Evolutionary conservation across 2,797 vertebrate genomes (phyloP), one percentile per base, ranked within the genome.

Genomic region (Schizothorax lantsangensis): DNA sequence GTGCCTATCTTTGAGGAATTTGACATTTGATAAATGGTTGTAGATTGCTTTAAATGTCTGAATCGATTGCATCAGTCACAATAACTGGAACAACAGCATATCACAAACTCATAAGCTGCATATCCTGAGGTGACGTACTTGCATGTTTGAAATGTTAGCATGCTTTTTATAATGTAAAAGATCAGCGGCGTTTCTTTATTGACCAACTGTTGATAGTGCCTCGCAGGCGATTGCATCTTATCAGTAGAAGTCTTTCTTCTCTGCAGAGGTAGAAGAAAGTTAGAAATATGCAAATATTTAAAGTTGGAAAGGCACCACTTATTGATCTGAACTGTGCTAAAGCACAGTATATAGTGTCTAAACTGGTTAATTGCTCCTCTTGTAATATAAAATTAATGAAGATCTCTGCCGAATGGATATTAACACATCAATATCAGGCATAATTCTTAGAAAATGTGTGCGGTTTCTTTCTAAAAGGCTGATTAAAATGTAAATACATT

Each of bases 301-400:
- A 52, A 79, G 62, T 68, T 68, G 45, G 23, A 59, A 38, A 81
- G 77, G 84, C 21, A 49, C 45, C 21, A 49, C 77, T 62, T 84
- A 88, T 88, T 66, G 89, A 89, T 83, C 88, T 75, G 68, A 78
- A 88, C 84, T 69, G 78, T 68, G 72, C 83, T 49, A 69, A 75
- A 54, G 26, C 12, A 47, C 62, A 10, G 21, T 49, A 69, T 30
- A 52, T 71, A 45, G 54, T 43, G 40, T 77, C 62, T 85, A 54
- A 84, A 80, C 69, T 17, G 5, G 75, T 79, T 88, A 89, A 89
- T 90, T 89, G 83, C 82, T 30, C 43, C 36, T 83, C 66, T 77
- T 84, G 52, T 88, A 89, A 88, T 90, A 83, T 86, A 84, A 90
- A 89, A 88, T 88, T 89, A 90, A 91, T 90, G 88, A 89, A 83